Percentiles rank a stretch among this genome's conserved stretches.
phyloP scores from a whole-genome alignment of 2,888 invertebrate species.

The Nomada fucata region DNA sequence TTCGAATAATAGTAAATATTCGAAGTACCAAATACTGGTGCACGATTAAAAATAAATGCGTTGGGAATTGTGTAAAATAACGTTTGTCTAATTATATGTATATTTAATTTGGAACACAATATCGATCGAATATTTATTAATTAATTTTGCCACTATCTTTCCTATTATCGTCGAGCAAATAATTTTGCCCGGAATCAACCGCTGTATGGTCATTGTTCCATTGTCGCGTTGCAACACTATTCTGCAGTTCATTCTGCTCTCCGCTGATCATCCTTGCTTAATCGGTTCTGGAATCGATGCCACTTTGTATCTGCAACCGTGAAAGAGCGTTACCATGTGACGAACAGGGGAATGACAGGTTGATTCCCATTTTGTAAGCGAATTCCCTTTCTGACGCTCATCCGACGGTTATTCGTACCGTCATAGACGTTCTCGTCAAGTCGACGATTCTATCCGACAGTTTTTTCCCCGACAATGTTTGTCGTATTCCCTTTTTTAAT shows the following conservation, averaged over 20 bases:
- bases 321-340: slow-evolving; percentile 3
- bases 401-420: slow-evolving; percentile 7
- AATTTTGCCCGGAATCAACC: too few species aligned
- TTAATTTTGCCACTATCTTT: too few species aligned
- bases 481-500: not conserved
- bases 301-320: not conserved
- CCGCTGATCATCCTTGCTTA: slow-evolving; percentile 3
- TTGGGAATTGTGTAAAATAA: too few species aligned
- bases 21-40: too few species aligned
- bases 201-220: not conserved
- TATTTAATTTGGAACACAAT: too few species aligned
- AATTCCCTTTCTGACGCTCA: not conserved
- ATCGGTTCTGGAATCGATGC: slow-evolving; percentile 1
- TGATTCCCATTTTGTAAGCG: not conserved
- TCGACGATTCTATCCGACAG: not conserved
- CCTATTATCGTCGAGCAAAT: too few species aligned
- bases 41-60: too few species aligned
- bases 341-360: not conserved
- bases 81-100: too few species aligned
- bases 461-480: not conserved
- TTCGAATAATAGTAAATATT: too few species aligned
- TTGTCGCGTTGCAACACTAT: not conserved
- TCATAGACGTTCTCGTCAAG: not conserved
- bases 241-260: not conserved
- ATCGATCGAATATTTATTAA: too few species aligned